Percentiles rank a stretch among this genome's conserved stretches.
Evolutionary conservation across 2,113 vertebrate genomes (phyloP).

Genomic region (Cyphomyrus discorhynchus): DNA sequence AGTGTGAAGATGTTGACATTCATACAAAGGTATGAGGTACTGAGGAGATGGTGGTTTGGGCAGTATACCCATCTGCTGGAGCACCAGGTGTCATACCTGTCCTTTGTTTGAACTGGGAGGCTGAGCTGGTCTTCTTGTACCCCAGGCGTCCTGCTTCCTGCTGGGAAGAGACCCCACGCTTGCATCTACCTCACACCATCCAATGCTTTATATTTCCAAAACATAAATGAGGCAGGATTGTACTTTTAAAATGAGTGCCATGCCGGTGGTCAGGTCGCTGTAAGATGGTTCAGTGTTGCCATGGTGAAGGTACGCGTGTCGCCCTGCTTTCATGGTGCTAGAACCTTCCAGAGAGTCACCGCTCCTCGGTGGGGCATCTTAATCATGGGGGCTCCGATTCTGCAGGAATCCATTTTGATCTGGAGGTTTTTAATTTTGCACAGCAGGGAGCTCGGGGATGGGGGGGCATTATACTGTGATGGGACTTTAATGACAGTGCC

Average conservation of each 20-base stretch:
- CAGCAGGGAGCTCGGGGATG: not conserved
- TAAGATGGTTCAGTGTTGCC: not conserved
- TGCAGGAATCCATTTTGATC: not conserved
- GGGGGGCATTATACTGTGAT: conserved; percentile 2
- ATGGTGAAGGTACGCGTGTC: not conserved
- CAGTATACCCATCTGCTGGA: not conserved
- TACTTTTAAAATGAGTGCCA: not conserved
- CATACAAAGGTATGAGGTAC: not conserved
- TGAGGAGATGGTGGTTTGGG: not conserved
- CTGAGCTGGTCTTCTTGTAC: not conserved
- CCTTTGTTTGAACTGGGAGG: not conserved
- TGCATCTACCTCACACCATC: not conserved
- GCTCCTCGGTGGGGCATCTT: not conserved
- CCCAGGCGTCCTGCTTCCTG: not conserved
- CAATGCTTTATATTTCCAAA: not conserved
- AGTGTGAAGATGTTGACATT: not conserved
- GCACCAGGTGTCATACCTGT: not conserved
- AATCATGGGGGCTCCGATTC: not conserved
- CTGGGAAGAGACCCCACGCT: not conserved
- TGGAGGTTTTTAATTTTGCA: not conserved
- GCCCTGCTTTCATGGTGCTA: not conserved
- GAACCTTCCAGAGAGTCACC: not conserved
- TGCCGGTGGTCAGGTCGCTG: not conserved
- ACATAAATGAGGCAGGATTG: not conserved
- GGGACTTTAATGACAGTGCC: conserved; percentile 20